Conservation (phyloP, 2,888 invertebrate species). For the Campoplex nolae region DNA sequence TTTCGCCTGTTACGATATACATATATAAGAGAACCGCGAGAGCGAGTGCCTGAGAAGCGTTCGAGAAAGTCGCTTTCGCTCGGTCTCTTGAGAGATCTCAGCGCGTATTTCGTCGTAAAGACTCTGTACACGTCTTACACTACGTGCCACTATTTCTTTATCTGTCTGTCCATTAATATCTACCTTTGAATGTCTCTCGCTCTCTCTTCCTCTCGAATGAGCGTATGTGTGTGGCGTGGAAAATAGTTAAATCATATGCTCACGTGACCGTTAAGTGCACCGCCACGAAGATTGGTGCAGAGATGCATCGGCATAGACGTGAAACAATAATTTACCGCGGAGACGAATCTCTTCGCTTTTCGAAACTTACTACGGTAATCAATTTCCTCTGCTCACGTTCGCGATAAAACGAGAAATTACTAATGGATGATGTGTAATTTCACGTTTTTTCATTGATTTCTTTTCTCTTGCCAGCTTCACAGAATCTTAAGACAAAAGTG, state of each 20-base stretch:
- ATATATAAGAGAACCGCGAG: constrained; percentile 21
- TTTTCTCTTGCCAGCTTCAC: neutral
- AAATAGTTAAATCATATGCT: constrained; percentile 40
- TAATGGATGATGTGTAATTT: constrained; percentile 47
- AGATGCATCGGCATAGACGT: neutral
- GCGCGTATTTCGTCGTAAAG: constrained; percentile 61
- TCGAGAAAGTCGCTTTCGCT: constrained; percentile 69
- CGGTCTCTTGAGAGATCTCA: constrained; percentile 61
- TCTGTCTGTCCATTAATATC: constrained; percentile 16
- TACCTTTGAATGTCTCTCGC: neutral
- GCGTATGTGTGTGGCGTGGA: constrained; percentile 17
- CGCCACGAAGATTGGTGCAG: neutral
- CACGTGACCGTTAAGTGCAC: neutral
- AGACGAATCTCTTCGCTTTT: neutral
- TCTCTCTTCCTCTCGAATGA: constrained; percentile 11
- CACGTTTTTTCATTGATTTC: constrained; percentile 12
- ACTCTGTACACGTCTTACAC: constrained; percentile 46
- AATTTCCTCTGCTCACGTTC: constrained; percentile 57
- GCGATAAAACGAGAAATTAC: constrained; percentile 54
- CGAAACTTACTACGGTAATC: constrained; percentile 44
- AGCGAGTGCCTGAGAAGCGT: constrained; percentile 35
- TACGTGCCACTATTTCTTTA: constrained; percentile 30
- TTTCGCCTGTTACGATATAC: constrained; percentile 27
- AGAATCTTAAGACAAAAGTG: constrained; percentile 53
- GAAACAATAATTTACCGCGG: constrained; percentile 29